phyloP scores from a whole-genome alignment of 2,113 vertebrate genomes.

The Thryonomys swinderianus region DNA sequence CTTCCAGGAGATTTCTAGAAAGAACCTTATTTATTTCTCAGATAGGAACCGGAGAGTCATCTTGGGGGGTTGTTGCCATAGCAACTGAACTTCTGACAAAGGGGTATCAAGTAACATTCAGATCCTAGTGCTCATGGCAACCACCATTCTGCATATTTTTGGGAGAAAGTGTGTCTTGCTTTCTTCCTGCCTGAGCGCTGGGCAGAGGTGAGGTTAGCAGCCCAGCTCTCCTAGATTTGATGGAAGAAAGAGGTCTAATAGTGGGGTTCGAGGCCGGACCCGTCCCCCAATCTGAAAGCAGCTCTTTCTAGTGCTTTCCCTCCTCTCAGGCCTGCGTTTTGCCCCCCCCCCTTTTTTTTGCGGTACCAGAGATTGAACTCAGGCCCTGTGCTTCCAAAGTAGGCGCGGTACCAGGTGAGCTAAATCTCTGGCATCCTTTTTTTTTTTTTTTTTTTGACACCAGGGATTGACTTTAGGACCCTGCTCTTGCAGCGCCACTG shows the following conservation, averaged over 20 bases:
- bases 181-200: constrained; percentile 53
- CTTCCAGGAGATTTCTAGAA: constrained; percentile 73
- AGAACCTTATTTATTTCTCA: constrained; percentile 44
- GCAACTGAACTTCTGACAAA: constrained; percentile 72
- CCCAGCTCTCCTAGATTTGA: background rate
- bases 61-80: constrained; percentile 73
- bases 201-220: background rate
- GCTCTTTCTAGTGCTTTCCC: background rate
- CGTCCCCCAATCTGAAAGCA: background rate
- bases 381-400: too few species aligned
- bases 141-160: constrained; percentile 61
- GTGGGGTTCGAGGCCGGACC: background rate
- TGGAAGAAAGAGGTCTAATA: background rate
- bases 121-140: constrained; percentile 78
- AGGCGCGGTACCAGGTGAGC: too few species aligned
- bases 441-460: too few species aligned
- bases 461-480: too few species aligned
- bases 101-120: constrained; percentile 57
- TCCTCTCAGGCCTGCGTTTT: background rate
- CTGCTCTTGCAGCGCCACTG: too few species aligned
- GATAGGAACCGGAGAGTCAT: constrained; percentile 70
- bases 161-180: constrained; percentile 53
- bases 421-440: too few species aligned
- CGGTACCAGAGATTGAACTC: too few species aligned
- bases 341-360: background rate